phyloP scores from a whole-genome alignment of 1,140 invertebrate species.

The Plodia interpunctella region DNA sequence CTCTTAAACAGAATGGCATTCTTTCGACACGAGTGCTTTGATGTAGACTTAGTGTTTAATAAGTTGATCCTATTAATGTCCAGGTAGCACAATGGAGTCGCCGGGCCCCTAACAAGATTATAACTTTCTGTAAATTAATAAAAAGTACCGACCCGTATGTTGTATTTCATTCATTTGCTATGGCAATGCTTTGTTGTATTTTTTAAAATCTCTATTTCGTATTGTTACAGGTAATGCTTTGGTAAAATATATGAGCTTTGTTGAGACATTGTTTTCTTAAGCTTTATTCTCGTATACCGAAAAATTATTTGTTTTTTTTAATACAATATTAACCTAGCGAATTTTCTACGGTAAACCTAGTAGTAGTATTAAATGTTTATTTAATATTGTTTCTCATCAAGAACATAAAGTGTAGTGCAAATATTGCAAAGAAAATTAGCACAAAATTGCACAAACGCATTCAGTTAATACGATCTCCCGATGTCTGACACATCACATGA shows the following conservation, averaged over 20 bases:
- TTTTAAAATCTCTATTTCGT: not conserved
- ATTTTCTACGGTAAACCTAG: no score
- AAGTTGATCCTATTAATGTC: constrained; percentile 76
- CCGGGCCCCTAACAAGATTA: constrained; percentile 71
- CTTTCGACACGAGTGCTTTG: constrained; percentile 64
- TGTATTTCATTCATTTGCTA: constrained; percentile 32
- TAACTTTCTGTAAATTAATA: constrained; percentile 75
- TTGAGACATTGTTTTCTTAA: not conserved
- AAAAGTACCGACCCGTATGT: constrained; percentile 59
- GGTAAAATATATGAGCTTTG: not conserved
- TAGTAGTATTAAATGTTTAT: no score
- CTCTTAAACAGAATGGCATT: constrained; percentile 65
- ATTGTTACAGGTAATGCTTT: not conserved
- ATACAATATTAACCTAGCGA: no score
- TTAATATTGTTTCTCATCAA: no score
- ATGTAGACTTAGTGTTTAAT: constrained; percentile 76
- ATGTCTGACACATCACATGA: constrained; percentile 43
- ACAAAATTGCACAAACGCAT: constrained; percentile 3
- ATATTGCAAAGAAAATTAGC: not conserved
- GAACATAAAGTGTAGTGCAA: not conserved
- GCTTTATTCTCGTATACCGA: no score
- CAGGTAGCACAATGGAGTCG: constrained; percentile 70
- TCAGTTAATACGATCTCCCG: not conserved
- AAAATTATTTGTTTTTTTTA: no score
- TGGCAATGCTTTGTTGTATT: not conserved